Evolutionary conservation across 2,888 invertebrate species (phyloP).

Genomic region (Oegoconia quadripuncta): DNA sequence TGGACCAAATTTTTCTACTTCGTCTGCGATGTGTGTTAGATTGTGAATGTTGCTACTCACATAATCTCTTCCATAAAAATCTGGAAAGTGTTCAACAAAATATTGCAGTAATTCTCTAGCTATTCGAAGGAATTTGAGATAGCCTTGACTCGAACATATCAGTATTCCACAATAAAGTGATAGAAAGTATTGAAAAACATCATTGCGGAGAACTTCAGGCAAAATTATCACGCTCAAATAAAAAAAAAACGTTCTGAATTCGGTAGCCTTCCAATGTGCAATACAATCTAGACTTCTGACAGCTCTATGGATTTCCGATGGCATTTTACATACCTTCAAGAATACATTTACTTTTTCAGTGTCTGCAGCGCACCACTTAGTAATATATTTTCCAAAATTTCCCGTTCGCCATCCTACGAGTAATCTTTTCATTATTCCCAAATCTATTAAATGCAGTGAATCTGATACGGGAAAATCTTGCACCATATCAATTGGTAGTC

Average conservation of each 20-base stretch:
- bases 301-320: conserved; percentile 8
- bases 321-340: conserved; percentile 4
- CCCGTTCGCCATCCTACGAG: conserved; percentile 23
- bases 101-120: conserved; percentile 16
- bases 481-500: conserved; percentile 3
- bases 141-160: conserved; percentile 18
- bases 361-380: conserved; percentile 16
- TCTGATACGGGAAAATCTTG: conserved; percentile 16
- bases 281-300: conserved; percentile 13
- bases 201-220: conserved; percentile 8
- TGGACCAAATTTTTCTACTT: conserved; percentile 5
- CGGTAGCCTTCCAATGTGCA: conserved; percentile 19
- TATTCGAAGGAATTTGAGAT: conserved; percentile 11
- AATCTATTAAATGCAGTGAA: conserved; percentile 21
- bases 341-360: conserved; percentile 3
- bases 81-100: conserved; percentile 17
- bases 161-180: conserved; percentile 19
- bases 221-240: conserved; percentile 21
- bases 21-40: conserved; percentile 10
- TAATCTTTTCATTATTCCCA: conserved; percentile 24
- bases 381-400: conserved; percentile 18
- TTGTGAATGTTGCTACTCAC: conserved; percentile 19
- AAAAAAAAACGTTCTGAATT: conserved; percentile 20
- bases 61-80: conserved; percentile 13
- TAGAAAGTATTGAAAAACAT: conserved; percentile 17